Evolutionary conservation across 2,113 vertebrate genomes (phyloP).

Genomic region (Hippocampus barbouri): DNA sequence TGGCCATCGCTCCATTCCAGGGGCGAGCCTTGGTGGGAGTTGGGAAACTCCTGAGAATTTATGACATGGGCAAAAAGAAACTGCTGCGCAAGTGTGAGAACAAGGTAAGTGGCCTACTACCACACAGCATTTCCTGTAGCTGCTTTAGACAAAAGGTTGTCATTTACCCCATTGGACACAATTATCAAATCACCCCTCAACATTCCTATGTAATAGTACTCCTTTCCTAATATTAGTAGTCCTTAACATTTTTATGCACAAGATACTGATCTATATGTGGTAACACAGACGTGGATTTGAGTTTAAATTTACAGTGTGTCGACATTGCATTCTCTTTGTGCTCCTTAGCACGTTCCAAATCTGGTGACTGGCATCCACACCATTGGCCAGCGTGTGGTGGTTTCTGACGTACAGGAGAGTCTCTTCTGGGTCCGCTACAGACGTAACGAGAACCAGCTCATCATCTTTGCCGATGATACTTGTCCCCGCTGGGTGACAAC

Average conservation of each 20-base stretch:
- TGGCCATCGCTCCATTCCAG: slow-evolving; percentile 94
- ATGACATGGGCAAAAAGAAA: slow-evolving; percentile 96
- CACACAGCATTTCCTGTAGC: not conserved
- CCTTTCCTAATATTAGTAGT: not conserved
- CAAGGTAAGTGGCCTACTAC: slow-evolving; percentile 76
- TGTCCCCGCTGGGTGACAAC: slow-evolving; percentile 97
- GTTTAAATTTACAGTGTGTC: not conserved
- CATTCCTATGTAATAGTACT: not conserved
- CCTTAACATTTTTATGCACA: not conserved
- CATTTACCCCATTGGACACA: not conserved
- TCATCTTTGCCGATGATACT: slow-evolving; percentile 97
- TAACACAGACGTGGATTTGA: not conserved
- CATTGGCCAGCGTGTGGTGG: slow-evolving; percentile 91
- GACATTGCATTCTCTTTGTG: not conserved
- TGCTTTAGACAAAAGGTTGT: not conserved
- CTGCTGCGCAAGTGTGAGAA: slow-evolving; percentile 97
- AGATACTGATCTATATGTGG: not conserved
- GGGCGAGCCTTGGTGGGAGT: slow-evolving; percentile 89
- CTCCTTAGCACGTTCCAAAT: slow-evolving; percentile 88
- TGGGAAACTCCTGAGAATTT: slow-evolving; percentile 91
- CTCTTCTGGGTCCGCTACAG: slow-evolving; percentile 98
- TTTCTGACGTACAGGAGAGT: slow-evolving; percentile 94
- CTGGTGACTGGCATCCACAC: slow-evolving; percentile 92
- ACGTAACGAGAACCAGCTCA: slow-evolving; percentile 96
- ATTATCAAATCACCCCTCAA: not conserved